Conservation (phyloP, 2,888 invertebrate species). For the Epinotia brunnichana region DNA sequence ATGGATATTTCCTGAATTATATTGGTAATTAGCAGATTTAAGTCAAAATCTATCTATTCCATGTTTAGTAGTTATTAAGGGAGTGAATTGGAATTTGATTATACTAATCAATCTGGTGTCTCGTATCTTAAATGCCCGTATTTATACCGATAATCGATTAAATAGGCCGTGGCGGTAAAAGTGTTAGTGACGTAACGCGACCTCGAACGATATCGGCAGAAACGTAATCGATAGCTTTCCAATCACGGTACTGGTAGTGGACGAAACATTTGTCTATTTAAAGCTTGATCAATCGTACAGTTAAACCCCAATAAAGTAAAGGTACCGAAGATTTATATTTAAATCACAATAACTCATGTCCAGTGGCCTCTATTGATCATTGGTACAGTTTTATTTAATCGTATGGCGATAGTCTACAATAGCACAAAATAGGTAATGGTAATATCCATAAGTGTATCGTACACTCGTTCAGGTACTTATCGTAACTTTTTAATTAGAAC, state of each 20-base stretch:
- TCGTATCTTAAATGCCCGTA: too few relatives aligned
- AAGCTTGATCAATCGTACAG: neutral
- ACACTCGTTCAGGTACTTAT: neutral
- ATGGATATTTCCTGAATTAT: neutral
- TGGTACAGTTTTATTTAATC: too few relatives aligned
- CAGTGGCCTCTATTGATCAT: too few relatives aligned
- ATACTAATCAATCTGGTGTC: too few relatives aligned
- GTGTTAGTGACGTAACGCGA: slow-evolving; percentile 40
- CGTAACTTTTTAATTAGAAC: neutral
- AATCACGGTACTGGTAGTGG: slow-evolving; percentile 26
- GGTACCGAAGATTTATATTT: too few relatives aligned
- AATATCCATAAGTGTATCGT: neutral
- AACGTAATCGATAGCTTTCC: slow-evolving; percentile 44
- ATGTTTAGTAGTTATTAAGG: too few relatives aligned
- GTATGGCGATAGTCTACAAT: too few relatives aligned
- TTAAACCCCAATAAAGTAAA: too few relatives aligned
- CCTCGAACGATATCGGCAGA: slow-evolving; percentile 39
- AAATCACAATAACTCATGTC: too few relatives aligned
- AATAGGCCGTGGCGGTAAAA: slow-evolving; percentile 30
- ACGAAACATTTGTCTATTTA: neutral
- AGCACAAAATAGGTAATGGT: too few relatives aligned
- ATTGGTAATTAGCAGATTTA: neutral
- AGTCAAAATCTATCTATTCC: too few relatives aligned
- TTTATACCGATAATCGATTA: slow-evolving; percentile 16
- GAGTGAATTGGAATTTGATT: too few relatives aligned